Base-by-base conservation (phyloP, 2,797 vertebrate genomes). In the Thaleichthys pacificus region DNA sequence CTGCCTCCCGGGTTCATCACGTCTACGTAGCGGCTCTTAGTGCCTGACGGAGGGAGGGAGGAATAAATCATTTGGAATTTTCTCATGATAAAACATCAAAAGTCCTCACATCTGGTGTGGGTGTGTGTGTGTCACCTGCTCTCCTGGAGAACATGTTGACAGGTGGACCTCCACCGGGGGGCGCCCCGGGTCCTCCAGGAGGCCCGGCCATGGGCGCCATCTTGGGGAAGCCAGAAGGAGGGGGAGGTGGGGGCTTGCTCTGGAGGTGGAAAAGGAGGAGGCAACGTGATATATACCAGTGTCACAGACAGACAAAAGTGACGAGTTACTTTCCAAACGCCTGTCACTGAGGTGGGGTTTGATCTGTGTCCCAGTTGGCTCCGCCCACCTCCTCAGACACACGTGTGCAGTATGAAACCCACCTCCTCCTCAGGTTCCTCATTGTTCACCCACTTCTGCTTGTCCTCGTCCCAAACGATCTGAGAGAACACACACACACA, bases 351-450 rank as follows among this genome's bases (percentile, higher is more conserved):
- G 28, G 28, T 30, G 28, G 28, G 0, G 28, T 30, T 35, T 8
- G 32, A 35, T 35, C 0, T 8, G 32, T 8, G 32, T 35, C 32
- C 1, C 32, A 1, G 32, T 35, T 35, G 12, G 56, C 5, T 21
- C 21, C 7, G 12, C 56, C 56, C 12, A 17, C n/a, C 12, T 24
- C 57, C 54, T 17, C 24, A 24, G 19, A 58, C 14, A n/a, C n/a
- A 12, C 42, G 3, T 11, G 11, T 47, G 26, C 22, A 14, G 42
- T 47, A 28, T 15, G 14, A 5, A 26, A 86, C 75, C 26, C 17
- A 98, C 98, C 94, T 98, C 97, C 71, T 99, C 97, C 77, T 99
- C 97, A 0, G 97, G 97, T 83, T 99, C 98, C n/a, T 97, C 96
- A 72, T 94, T 58, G 87, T 99, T 96, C 30, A 99, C 93, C 98